Percentiles rank a stretch among this genome's conserved stretches.
phyloP scores from a whole-genome alignment of 2,888 invertebrate genomes.

The Drosophila mimetica region DNA sequence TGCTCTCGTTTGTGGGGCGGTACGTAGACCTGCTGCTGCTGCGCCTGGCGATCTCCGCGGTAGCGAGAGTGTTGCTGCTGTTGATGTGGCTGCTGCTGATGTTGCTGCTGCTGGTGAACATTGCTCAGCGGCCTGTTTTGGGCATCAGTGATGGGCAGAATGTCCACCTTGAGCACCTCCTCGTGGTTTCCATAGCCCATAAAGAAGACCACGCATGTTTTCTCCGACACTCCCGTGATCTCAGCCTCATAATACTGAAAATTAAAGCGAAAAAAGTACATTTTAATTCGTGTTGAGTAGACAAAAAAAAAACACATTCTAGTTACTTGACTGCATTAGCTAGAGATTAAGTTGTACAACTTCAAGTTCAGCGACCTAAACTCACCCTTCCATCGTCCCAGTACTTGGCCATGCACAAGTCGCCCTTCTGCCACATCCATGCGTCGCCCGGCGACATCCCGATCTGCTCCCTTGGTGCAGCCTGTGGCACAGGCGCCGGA shows the following conservation, averaged over 20 bases:
- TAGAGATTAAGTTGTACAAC: no score
- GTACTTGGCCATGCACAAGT: constrained; percentile 94
- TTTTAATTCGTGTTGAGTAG: no score
- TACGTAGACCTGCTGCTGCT: constrained; percentile 83
- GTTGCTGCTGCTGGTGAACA: constrained; percentile 53
- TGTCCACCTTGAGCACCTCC: constrained; percentile 93
- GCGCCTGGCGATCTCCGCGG: constrained; percentile 82
- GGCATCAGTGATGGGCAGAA: constrained; percentile 87
- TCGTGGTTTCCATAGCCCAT: constrained; percentile 95
- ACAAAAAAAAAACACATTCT: no score
- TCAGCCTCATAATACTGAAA: constrained; percentile 91
- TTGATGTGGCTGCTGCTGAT: constrained; percentile 60
- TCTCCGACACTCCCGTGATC: constrained; percentile 92
- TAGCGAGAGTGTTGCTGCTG: constrained; percentile 64
- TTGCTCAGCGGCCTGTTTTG: constrained; percentile 79
- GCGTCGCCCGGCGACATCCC: constrained; percentile 80
- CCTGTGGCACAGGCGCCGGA: constrained; percentile 19
- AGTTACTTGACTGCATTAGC: no score
- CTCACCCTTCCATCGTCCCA: constrained; percentile 95
- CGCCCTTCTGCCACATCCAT: constrained; percentile 90
- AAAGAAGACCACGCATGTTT: constrained; percentile 93
- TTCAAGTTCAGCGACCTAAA: not conserved
- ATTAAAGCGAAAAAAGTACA: not conserved
- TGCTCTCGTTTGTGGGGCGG: constrained; percentile 84
- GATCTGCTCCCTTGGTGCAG: constrained; percentile 46